Base-by-base conservation (phyloP, 2,888 invertebrate species). In the Eupithecia abbreviata region DNA sequence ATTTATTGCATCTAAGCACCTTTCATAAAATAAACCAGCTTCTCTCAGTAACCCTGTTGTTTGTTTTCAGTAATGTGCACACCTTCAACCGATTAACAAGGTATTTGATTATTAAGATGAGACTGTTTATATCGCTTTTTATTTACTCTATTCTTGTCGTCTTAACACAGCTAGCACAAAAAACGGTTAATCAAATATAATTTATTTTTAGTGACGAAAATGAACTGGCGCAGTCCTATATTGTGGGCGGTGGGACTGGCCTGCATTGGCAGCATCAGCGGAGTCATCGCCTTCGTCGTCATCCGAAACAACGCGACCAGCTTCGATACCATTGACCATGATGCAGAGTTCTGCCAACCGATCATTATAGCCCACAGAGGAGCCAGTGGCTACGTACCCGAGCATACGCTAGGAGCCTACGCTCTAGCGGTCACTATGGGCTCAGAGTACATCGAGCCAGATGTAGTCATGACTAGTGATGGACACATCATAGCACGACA, bases 341-440 rank as follows among this genome's bases (percentile, higher is more conserved):
- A 88, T 47, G 87, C 89, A 0, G 90, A 91, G 72, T 86, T 87
- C 66, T 93, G 93, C 78, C 84, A 86, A 41, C 93, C 92, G 0
- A 79, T 92, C 7, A 86, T 93, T 2, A 91, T 95, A 65, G 94
- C 92, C 0, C 94, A 95, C 80, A 88, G 94, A 12, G 94, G 94
- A 0, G 91, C 94, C 43, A 93, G 94, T 73, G 94, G 94, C 2
- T 95, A 95, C 79, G 88, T 91, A 12, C 94, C 94, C 0, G 94
- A 95, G 80, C 94, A 95, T 77, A 95, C 94, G 0, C 88, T 95
- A 7, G 94, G 93, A 2, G 89, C 94, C 3, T 94, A 94, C 78
- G 91, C 94, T 5, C 88, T 95, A 3, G 93, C 94, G 30, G 88
- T 93, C 76, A 91, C 91, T 15, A 92, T 94, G 92, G 94, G 93